Conservation (phyloP, 2,113 vertebrate species). For the Microtus montanus region DNA sequence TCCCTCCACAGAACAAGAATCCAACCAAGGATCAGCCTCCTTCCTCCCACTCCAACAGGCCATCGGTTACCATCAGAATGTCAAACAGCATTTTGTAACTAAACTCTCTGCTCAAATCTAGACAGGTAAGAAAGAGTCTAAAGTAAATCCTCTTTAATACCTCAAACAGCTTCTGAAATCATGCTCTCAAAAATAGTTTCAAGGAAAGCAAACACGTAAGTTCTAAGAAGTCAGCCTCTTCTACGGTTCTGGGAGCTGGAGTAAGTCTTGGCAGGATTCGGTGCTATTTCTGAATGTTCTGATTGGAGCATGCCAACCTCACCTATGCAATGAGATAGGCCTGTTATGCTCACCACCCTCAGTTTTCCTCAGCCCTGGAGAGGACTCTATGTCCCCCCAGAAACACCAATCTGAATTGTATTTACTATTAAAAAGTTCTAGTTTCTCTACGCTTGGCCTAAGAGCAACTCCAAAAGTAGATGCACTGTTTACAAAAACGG, state of each 20-base stretch:
- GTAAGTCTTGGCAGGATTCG: constrained; percentile 63
- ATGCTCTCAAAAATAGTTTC: constrained; percentile 65
- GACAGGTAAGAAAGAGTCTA: constrained; percentile 8
- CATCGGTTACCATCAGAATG: background rate
- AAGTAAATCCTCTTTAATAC: background rate
- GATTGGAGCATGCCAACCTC: constrained; percentile 54
- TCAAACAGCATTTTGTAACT: background rate
- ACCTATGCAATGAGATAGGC: constrained; percentile 61
- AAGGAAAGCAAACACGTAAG: constrained; percentile 69
- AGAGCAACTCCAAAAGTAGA: constrained; percentile 58
- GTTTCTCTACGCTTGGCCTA: constrained; percentile 13
- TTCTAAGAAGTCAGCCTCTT: constrained; percentile 70
- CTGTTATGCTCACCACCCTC: background rate
- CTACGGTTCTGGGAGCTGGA: constrained; percentile 65
- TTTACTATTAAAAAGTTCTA: constrained; percentile 34
- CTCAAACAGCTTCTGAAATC: constrained; percentile 46
- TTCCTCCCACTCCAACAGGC: background rate
- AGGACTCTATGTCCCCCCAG: background rate
- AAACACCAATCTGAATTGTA: background rate
- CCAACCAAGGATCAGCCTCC: background rate
- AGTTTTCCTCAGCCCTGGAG: constrained; percentile 1
- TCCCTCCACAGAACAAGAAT: background rate
- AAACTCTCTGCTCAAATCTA: background rate
- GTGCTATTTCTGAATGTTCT: constrained; percentile 68
- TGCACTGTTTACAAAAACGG: constrained; percentile 34